Conservation (phyloP, 2,888 invertebrate genomes). For the Hartigia nigra region DNA sequence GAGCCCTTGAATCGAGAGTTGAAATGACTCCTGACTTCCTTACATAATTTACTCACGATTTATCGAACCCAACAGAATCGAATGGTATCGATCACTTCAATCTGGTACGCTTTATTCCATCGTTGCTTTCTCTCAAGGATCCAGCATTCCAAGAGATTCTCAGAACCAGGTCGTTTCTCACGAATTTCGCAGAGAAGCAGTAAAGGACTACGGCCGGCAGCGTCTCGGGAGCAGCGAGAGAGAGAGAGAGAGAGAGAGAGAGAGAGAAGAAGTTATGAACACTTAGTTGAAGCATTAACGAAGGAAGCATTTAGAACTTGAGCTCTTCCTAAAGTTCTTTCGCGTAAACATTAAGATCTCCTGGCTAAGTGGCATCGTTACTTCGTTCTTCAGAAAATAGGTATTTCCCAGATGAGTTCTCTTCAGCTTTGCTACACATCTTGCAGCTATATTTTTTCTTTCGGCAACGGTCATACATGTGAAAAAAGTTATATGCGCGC, state of each 20-base stretch:
- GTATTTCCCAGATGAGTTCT: constrained; percentile 26
- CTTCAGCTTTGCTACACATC: constrained; percentile 17
- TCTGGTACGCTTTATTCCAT: constrained; percentile 14
- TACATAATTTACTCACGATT: constrained; percentile 37
- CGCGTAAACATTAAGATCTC: constrained; percentile 53
- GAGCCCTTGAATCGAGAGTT: background rate
- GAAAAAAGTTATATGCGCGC: background rate
- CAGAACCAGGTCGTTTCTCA: background rate
- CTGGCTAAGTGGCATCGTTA: constrained; percentile 51
- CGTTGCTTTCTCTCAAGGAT: constrained; percentile 10
- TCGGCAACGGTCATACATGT: background rate
- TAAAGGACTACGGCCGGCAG: constrained; percentile 32
- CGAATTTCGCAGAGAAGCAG: constrained; percentile 1
- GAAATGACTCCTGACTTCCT: background rate
- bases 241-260: constrained; percentile 29
- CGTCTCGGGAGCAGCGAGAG: constrained; percentile 23
- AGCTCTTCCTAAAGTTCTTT: constrained; percentile 44
- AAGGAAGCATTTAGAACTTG: constrained; percentile 46
- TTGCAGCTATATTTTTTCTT: background rate
- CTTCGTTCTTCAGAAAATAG: constrained; percentile 39
- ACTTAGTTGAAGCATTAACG: constrained; percentile 52
- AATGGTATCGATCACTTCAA: background rate
- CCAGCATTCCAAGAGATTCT: background rate
- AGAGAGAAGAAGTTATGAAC: constrained; percentile 44
- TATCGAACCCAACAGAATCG: constrained; percentile 27